Base-by-base conservation (phyloP, 1,140 invertebrate genomes). In the Drosophila grimshawi region DNA sequence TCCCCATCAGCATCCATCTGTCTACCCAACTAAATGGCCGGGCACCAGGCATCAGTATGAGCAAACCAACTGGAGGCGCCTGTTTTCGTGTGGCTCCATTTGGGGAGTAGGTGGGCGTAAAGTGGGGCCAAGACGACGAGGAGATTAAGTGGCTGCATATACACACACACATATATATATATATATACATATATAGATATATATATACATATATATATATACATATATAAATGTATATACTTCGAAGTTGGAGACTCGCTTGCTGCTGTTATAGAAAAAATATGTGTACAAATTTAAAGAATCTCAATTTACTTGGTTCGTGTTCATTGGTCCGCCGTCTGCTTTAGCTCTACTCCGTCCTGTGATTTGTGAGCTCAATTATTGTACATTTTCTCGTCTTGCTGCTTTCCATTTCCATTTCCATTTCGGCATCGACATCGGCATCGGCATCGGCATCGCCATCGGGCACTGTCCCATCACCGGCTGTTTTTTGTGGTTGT, bases 231-330 rank as follows among this genome's bases (percentile, higher is more conserved):
- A 19, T 19, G 19, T 19, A 19, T 19, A 19, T 8, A 80, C 62
- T 55, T 65, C 11, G 35, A 48, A 56, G 41, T 56, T 69, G 51
- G 43, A 41, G 49, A 61, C 43, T 57, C 57, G 33, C 29, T 37
- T 35, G 39, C 73, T 81, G 82, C 70, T 75, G 75, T 60, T 65
- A 82, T 70, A 78, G 35, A 81, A 76, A 76, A 89, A 78, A 89
- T 85, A 89, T 89, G 80, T 89, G 85, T 80, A 89, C 83, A 89
- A 89, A 89, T 89, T 89, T 89, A 89, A 89, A 89, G 80, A 89
- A 89, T 85, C 85, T 81, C 80, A 89, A 89, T 89, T 85, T 85
- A 78, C 80, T 85, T 76, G 85, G 77, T 72, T 79, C 83, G 76
- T 88, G 83, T 75, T 88, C 80, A 72, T 78, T 88, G 86, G 72